These are phyloP conservation scores for Lepidostoma basale DNA, from an alignment of 1,140 invertebrate genomes.

Conservation along the genomic window DNA sequence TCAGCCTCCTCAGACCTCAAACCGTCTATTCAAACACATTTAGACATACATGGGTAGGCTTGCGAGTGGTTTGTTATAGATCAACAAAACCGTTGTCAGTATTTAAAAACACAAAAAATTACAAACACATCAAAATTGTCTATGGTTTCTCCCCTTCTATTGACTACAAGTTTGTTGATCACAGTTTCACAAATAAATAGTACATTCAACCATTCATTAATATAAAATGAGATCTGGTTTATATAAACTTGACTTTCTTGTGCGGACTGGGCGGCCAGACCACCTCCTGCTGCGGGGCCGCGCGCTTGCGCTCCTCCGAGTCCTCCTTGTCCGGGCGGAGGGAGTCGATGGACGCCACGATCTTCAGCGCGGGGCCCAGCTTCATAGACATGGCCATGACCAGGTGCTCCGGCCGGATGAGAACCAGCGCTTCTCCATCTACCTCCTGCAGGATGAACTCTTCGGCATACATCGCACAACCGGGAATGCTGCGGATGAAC, in stretches of 20 bases:
- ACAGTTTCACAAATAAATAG: no score
- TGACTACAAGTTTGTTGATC: no score
- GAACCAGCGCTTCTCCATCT: slow-evolving; percentile 90
- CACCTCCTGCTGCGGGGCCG: slow-evolving; percentile 11
- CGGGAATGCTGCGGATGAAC: slow-evolving; percentile 85
- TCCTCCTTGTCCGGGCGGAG: slow-evolving; percentile 66
- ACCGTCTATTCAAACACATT: no score
- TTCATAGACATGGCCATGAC: slow-evolving; percentile 95
- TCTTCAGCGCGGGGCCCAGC: slow-evolving; percentile 92
- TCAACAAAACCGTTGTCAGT: no score
- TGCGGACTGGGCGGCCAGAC: slow-evolving; percentile 31
- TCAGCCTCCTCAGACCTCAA: no score
- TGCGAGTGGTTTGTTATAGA: no score
- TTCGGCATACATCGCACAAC: slow-evolving; percentile 91
- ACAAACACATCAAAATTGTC: no score
- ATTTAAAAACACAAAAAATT: no score
- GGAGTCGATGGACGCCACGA: slow-evolving; percentile 84
- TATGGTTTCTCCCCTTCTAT: no score
- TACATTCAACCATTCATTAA: not conserved
- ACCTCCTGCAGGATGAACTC: slow-evolving; percentile 96
- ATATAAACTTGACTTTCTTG: slow-evolving; percentile 39
- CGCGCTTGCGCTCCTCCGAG: slow-evolving; percentile 24
- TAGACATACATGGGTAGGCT: no score
- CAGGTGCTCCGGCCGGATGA: slow-evolving; percentile 94
- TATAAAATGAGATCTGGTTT: slow-evolving; percentile 6